Base-by-base conservation (phyloP, 2,888 invertebrate species). In the Lymantria monacha region DNA sequence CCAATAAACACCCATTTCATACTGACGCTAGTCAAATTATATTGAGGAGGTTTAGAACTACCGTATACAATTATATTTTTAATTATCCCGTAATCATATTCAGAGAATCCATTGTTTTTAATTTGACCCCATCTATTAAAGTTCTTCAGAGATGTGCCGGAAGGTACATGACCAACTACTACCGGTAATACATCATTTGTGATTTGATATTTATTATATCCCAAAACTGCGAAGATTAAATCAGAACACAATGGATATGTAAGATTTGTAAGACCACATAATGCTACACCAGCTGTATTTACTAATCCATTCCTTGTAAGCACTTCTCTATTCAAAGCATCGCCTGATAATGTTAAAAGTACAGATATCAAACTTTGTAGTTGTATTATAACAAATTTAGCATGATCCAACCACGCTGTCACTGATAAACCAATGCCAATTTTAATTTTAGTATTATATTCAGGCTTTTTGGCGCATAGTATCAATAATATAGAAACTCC, bases 391-490 rank as follows among this genome's bases (percentile, higher is more conserved):
- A 65, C 31, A 12, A 76, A 73, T 42, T 45, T 63, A 1, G 64
- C n/a, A 48, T 75, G 1, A 0, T 61, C 33, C 0, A 76, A 42
- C 58, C 63, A 70, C 3, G 71, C 69, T 0, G 69, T 70, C 3
- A 68, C 51, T 0, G 78, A 77, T 30, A 79, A 30, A 0, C 69
- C 73, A 30, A 76, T 63, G 7, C 65, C 72, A 11, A 70, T 50
- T 33, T 65, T 70, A 13, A 78, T 61, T 51, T 76, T 79, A 3
- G 50, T 57, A 44, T 77, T 76, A 47, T 77, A 77, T 49, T 69
- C 70, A 0, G 72, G 68, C 33, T 51, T 58, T 42, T 70, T 67
- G 0, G 74, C 54, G 38, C 75, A 72, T 11, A 79, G 62, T 3
- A 72, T 38, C 11, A 75, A 37, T 3, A 70, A 47, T 22, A 63